Evolutionary conservation across 2,797 vertebrate species (phyloP).

Genomic region (Phrynocephalus forsythii): DNA sequence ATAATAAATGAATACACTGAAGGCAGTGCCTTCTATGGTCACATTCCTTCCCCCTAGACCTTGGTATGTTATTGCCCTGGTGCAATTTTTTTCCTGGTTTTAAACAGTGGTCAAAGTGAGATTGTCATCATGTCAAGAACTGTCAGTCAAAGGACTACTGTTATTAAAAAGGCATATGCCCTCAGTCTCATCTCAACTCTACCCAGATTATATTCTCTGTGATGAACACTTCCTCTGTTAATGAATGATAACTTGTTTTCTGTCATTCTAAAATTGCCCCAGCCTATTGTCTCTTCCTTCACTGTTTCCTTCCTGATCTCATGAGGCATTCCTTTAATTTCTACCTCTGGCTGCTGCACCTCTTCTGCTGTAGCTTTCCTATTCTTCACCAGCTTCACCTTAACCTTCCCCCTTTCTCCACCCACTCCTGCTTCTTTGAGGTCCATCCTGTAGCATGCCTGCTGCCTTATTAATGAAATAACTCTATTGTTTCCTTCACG

Average conservation of each 20-base stretch:
- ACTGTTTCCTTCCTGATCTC: neutral
- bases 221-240: neutral
- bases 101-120: too few relatives aligned
- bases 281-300: neutral
- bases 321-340: neutral
- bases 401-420: too few relatives aligned
- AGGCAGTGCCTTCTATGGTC: neutral
- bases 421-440: neutral
- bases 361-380: neutral
- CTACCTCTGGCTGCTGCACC: too few relatives aligned
- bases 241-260: neutral
- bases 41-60: neutral
- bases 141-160: neutral
- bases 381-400: neutral
- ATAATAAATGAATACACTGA: neutral
- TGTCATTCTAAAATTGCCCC: neutral
- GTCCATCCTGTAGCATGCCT: neutral
- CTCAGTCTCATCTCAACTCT: neutral
- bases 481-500: neutral
- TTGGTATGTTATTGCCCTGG: neutral
- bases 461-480: neutral
- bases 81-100: neutral
- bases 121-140: neutral
- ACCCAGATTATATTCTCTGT: neutral
- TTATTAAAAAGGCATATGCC: neutral